These are phyloP conservation scores for Tromatobia lineatoria DNA, from an alignment of 2,888 invertebrate species.

Conservation along the genomic window DNA sequence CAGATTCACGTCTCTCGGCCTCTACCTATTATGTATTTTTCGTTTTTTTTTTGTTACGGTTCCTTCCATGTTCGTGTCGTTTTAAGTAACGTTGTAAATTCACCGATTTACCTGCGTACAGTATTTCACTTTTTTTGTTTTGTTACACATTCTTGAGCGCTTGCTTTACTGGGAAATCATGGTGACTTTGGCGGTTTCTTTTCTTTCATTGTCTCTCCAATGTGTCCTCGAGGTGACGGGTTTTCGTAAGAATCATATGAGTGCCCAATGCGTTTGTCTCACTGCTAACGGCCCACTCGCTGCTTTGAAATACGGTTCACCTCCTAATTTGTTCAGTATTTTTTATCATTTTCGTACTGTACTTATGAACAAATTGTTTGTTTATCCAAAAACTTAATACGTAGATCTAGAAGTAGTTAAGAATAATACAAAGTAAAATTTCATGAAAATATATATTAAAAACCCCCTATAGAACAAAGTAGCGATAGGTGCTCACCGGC, in stretches of 20 bases:
- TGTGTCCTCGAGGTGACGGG: constrained; percentile 46
- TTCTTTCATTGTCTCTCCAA: constrained; percentile 45
- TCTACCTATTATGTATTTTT: constrained; percentile 61
- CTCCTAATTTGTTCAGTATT: background rate
- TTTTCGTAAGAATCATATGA: constrained; percentile 20
- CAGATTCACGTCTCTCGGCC: constrained; percentile 63
- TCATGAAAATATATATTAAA: background rate
- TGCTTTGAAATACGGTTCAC: constrained; percentile 1
- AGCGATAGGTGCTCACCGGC: constrained; percentile 7
- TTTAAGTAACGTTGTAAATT: constrained; percentile 19
- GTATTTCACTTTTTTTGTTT: constrained; percentile 49
- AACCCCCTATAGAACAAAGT: background rate
- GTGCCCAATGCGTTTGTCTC: constrained; percentile 7
- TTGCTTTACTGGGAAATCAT: constrained; percentile 28
- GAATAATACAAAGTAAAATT: background rate
- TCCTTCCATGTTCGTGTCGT: constrained; percentile 31
- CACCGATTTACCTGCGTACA: constrained; percentile 37
- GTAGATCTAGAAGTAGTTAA: constrained; percentile 16
- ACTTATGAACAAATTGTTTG: background rate
- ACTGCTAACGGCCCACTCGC: constrained; percentile 1
- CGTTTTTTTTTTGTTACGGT: background rate
- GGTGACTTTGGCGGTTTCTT: constrained; percentile 48
- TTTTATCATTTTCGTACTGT: background rate
- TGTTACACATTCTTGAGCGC: constrained; percentile 29
- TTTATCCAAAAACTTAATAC: background rate